These are phyloP conservation scores for Hemithea aestivaria DNA, from an alignment of 2,888 invertebrate genomes.

Conservation along the genomic window DNA sequence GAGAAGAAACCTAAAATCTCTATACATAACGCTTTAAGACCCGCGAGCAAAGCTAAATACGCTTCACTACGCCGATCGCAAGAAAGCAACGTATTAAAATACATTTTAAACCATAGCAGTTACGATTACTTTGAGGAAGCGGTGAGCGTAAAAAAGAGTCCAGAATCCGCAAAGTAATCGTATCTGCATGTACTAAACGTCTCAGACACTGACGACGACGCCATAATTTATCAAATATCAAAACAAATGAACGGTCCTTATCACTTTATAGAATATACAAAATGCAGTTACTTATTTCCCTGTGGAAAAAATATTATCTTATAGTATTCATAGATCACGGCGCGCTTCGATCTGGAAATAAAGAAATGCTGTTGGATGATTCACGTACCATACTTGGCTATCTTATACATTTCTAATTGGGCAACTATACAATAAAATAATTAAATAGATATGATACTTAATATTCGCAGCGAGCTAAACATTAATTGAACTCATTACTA, in stretches of 20 bases:
- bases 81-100: conserved; percentile 68
- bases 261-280: conserved; percentile 81
- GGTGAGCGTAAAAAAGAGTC: conserved; percentile 77
- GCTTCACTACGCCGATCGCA: conserved; percentile 63
- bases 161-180: conserved; percentile 76
- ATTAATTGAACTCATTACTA: no score
- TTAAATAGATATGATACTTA: no score
- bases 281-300: conserved; percentile 81
- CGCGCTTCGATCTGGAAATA: conserved; percentile 75
- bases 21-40: conserved; percentile 75
- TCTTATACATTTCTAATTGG: no score
- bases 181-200: conserved; percentile 66
- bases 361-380: conserved; percentile 31
- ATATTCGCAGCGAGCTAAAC: no score
- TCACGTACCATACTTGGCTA: neutral
- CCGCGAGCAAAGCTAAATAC: conserved; percentile 64
- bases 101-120: conserved; percentile 66
- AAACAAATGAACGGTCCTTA: conserved; percentile 78
- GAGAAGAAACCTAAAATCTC: conserved; percentile 75
- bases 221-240: conserved; percentile 76
- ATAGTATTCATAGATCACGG: conserved; percentile 79
- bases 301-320: conserved; percentile 80
- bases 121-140: conserved; percentile 72
- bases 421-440: no score
- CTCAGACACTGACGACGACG: conserved; percentile 72